Percentiles rank a stretch among this genome's conserved stretches.
phyloP scores from a whole-genome alignment of 2,888 invertebrate species.

The Onthophagus sagittarius region DNA sequence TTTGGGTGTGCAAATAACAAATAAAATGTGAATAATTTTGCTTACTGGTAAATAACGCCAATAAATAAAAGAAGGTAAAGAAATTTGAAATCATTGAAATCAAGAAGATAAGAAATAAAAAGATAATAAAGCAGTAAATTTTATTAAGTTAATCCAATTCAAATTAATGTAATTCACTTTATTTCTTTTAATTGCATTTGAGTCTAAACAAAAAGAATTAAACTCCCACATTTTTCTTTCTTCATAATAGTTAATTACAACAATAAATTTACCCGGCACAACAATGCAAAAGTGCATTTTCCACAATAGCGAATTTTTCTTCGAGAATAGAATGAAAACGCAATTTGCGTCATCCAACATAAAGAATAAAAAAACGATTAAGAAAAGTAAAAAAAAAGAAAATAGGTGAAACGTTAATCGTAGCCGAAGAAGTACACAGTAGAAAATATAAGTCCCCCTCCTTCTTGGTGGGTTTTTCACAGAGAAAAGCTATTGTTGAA shows the following conservation, averaged over 20 bases:
- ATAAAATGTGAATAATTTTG: too few species aligned
- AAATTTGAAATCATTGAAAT: too few species aligned
- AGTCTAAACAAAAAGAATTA: neutral
- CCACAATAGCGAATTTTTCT: neutral
- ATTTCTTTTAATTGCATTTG: neutral
- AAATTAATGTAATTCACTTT: too few species aligned
- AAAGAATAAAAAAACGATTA: neutral
- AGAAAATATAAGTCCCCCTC: neutral
- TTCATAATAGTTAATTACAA: too few species aligned
- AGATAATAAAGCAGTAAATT: too few species aligned
- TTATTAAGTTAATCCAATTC: too few species aligned
- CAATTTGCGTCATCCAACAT: neutral
- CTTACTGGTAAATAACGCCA: too few species aligned
- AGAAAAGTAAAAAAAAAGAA: neutral
- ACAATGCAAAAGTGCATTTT: neutral
- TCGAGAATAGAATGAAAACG: neutral
- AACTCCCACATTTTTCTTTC: too few species aligned
- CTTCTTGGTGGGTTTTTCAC: neutral
- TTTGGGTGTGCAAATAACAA: too few species aligned
- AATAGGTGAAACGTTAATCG: neutral
- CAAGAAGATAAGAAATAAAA: too few species aligned
- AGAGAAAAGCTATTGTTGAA: conserved; percentile 9
- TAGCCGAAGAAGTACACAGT: neutral
- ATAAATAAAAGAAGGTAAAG: too few species aligned
- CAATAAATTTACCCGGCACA: too few species aligned